These are phyloP conservation scores for Cariama cristata DNA, from an alignment of 2,113 vertebrate genomes.

Conservation along the genomic window DNA sequence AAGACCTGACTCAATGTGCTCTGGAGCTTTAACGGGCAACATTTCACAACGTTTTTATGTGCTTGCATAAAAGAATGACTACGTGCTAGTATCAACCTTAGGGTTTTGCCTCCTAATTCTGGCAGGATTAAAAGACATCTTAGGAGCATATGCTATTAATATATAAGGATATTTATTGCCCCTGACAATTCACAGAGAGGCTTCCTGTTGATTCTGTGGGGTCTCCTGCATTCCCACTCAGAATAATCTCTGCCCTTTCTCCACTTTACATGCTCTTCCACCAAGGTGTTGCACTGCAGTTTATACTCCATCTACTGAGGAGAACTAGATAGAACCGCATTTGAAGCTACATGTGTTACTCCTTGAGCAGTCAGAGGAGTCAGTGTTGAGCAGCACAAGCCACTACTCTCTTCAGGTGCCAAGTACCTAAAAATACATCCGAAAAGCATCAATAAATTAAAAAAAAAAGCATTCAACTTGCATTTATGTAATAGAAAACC, in stretches of 20 bases:
- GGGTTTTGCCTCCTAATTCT: neutral
- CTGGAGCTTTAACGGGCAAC: neutral
- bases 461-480: constrained; percentile 69
- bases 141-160: neutral
- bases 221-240: neutral
- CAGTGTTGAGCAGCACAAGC: constrained; percentile 71
- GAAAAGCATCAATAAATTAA: constrained; percentile 74
- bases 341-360: neutral
- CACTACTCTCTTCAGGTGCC: constrained; percentile 45
- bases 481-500: constrained; percentile 76
- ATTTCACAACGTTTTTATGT: neutral
- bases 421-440: constrained; percentile 67
- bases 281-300: neutral
- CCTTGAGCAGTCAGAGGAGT: constrained; percentile 64
- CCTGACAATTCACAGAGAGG: neutral
- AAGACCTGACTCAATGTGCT: neutral
- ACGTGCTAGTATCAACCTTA: neutral
- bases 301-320: neutral
- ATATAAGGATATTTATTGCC: neutral
- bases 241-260: neutral
- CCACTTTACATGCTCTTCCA: neutral
- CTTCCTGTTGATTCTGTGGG: neutral
- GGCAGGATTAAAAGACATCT: neutral
- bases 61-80: neutral
- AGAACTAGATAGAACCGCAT: neutral